Percentiles rank a stretch among this genome's conserved stretches.
Evolutionary conservation across 2,888 invertebrate species (phyloP).

Genomic region (Alitta virens): DNA sequence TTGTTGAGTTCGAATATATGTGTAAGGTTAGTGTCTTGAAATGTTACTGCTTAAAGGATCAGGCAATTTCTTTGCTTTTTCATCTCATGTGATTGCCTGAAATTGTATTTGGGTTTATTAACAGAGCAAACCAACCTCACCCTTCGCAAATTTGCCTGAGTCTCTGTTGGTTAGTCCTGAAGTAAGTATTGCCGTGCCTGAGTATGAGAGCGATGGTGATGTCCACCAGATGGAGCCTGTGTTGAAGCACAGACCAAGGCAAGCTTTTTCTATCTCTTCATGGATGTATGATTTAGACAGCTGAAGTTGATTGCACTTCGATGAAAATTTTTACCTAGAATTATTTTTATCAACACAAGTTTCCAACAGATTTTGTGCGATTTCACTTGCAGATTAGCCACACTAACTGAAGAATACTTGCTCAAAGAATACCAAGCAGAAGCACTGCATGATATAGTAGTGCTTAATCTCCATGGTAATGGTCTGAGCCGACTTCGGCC

Average conservation of each 20-base stretch:
- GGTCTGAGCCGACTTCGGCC: constrained; percentile 40
- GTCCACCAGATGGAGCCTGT: constrained; percentile 38
- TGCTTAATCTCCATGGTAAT: constrained; percentile 51
- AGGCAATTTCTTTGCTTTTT: too few species aligned
- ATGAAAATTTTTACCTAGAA: too few species aligned
- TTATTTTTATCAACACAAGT: too few species aligned
- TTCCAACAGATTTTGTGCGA: background rate
- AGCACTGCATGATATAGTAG: constrained; percentile 36
- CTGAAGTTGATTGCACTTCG: too few species aligned
- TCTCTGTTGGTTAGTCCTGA: constrained; percentile 35
- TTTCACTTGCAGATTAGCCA: constrained; percentile 36
- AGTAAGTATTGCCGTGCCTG: constrained; percentile 3
- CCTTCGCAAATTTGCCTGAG: constrained; percentile 31
- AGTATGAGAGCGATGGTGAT: constrained; percentile 34
- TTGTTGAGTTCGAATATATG: constrained; percentile 56
- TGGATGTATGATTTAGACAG: too few species aligned
- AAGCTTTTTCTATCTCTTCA: background rate
- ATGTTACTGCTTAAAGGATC: too few species aligned
- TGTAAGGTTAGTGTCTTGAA: constrained; percentile 41
- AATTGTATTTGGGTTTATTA: too few species aligned
- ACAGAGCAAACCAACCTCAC: constrained; percentile 37
- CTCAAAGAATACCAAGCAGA: constrained; percentile 35
- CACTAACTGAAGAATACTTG: constrained; percentile 45
- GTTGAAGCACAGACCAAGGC: background rate
- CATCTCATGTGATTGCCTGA: too few species aligned